These are phyloP conservation scores for Subanguina moxae DNA, from an alignment of 1,140 invertebrate species.

Conservation along the genomic window DNA sequence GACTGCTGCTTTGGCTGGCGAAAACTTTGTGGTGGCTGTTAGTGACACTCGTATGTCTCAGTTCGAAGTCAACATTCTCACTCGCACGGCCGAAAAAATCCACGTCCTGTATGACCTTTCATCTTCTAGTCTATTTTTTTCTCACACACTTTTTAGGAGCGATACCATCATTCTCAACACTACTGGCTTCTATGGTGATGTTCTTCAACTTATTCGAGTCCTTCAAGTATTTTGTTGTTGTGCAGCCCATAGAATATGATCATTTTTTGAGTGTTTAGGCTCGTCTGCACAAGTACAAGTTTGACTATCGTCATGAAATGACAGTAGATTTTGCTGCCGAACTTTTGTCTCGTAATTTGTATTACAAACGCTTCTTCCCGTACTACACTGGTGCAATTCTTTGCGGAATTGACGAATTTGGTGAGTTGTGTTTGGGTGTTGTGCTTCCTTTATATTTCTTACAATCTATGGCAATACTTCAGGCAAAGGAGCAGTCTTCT, in stretches of 20 bases:
- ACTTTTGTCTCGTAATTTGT: constrained; percentile 89
- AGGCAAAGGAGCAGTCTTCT: constrained; percentile 88
- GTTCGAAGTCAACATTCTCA: constrained; percentile 78
- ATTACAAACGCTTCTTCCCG: constrained; percentile 94
- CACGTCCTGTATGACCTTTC: constrained; percentile 60
- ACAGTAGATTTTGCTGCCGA: constrained; percentile 83
- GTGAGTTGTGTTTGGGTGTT: background rate
- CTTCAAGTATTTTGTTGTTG: constrained; percentile 66
- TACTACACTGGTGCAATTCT: constrained; percentile 94
- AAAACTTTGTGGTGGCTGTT: constrained; percentile 78
- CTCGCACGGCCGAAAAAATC: constrained; percentile 72
- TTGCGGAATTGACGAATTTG: constrained; percentile 71
- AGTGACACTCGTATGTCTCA: constrained; percentile 86
- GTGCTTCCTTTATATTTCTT: too few relatives aligned
- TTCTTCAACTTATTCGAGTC: constrained; percentile 81
- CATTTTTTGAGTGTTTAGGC: constrained; percentile 31
- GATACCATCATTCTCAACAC: constrained; percentile 78
- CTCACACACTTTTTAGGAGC: constrained; percentile 63
- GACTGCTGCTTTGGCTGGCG: constrained; percentile 77
- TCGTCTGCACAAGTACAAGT: constrained; percentile 69
- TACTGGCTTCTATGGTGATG: constrained; percentile 94
- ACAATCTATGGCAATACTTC: background rate
- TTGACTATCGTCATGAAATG: constrained; percentile 91
- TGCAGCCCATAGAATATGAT: constrained; percentile 7
- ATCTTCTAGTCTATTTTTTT: background rate